Conservation (phyloP, 53 echinoderm and acorn worm species). For the Holothuria scabra region DNA sequence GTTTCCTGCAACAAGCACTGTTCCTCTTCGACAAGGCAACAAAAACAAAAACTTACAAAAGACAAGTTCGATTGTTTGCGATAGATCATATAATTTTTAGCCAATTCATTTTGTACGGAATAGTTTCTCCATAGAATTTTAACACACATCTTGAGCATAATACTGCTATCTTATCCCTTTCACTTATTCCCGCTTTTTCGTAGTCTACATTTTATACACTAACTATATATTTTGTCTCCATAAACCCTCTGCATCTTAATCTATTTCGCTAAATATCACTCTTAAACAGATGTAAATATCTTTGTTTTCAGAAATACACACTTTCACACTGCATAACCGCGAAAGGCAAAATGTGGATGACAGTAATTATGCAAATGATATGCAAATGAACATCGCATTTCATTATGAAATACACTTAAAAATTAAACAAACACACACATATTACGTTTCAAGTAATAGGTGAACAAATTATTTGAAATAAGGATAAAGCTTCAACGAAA, state of each 20-base stretch:
- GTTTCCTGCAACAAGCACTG: no score
- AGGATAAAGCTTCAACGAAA: no score
- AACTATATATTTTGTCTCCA: conserved; percentile 3
- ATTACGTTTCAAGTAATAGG: no score
- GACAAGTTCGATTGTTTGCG: background rate
- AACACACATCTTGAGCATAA: conserved; percentile 23
- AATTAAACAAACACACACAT: no score
- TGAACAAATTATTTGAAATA: no score
- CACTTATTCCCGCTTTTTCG: no score
- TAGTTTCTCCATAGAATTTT: conserved; percentile 10
- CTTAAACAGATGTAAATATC: conserved; percentile 24
- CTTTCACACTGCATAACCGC: conserved; percentile 42
- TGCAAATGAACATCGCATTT: no score
- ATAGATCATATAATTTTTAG: conserved; percentile 33
- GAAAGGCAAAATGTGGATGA: background rate
- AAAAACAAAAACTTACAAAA: no score
- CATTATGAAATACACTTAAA: no score
- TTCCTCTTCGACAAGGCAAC: no score
- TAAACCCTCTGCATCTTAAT: conserved; percentile 6
- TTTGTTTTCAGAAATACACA: conserved; percentile 21
- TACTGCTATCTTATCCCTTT: conserved; percentile 15
- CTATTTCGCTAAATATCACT: conserved; percentile 2
- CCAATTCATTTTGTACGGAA: conserved; percentile 12
- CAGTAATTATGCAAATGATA: no score
- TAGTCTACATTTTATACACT: background rate